phyloP scores from a whole-genome alignment of 2,113 vertebrate species.

The Mesoclemmys tuberculata region DNA sequence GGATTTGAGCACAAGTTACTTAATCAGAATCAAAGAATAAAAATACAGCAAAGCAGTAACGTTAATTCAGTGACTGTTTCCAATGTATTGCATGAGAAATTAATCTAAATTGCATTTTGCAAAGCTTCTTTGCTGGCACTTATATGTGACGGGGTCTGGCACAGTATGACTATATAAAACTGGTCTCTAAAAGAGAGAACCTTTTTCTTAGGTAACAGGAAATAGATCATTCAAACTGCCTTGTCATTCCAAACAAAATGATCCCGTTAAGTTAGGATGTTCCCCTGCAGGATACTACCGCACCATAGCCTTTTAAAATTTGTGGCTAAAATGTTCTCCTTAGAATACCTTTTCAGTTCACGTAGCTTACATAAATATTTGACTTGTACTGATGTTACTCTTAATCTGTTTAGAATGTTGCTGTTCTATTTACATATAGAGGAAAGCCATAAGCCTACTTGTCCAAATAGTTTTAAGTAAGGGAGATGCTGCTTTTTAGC shows the following conservation, averaged over 20 bases:
- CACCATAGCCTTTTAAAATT: slow-evolving; percentile 70
- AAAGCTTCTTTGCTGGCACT: neutral
- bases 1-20: neutral
- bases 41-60: neutral
- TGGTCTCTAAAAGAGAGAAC: neutral
- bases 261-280: slow-evolving; percentile 59
- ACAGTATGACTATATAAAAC: neutral
- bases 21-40: neutral
- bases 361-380: slow-evolving; percentile 91
- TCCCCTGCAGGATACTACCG: slow-evolving; percentile 64
- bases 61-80: neutral
- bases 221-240: slow-evolving; percentile 60
- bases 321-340: slow-evolving; percentile 77
- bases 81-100: neutral
- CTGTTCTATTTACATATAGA: slow-evolving; percentile 85
- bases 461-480: slow-evolving; percentile 81
- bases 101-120: neutral
- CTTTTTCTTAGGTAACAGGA: slow-evolving; percentile 47
- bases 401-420: slow-evolving; percentile 92
- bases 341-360: slow-evolving; percentile 76
- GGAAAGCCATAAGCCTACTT: slow-evolving; percentile 85
- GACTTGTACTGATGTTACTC: slow-evolving; percentile 86
- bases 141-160: neutral
- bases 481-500: slow-evolving; percentile 82
- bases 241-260: slow-evolving; percentile 71